Conservation (phyloP, 2,113 vertebrate genomes). For the Henicopernis longicauda region DNA sequence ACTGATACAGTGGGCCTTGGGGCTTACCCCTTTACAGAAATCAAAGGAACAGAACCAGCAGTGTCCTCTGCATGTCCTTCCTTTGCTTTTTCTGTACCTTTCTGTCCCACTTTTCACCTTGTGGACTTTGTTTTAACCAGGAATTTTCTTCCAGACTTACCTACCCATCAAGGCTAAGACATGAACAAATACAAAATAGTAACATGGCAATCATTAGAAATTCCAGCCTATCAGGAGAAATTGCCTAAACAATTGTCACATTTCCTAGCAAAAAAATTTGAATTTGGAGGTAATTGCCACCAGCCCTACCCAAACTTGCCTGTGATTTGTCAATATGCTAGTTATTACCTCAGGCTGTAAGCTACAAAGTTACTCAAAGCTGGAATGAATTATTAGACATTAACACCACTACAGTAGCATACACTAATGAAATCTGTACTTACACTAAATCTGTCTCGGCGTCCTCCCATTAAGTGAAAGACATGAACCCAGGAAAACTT, state of each 20-base stretch:
- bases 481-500: neutral
- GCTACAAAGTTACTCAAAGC: neutral
- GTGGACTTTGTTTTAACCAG: neutral
- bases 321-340: neutral
- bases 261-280: neutral
- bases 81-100: neutral
- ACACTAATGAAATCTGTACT: neutral
- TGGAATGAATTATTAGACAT: neutral
- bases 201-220: neutral
- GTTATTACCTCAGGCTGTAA: neutral
- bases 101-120: neutral
- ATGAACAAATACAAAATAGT: neutral
- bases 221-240: neutral
- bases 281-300: neutral
- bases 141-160: neutral
- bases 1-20: rapidly evolving
- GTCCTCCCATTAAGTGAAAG: neutral
- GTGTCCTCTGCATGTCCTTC: neutral
- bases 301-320: neutral
- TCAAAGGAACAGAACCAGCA: neutral
- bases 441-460: neutral
- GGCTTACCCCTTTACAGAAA: neutral
- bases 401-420: neutral
- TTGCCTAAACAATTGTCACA: neutral
- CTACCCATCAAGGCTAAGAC: neutral